These are phyloP conservation scores for Labeo rohita DNA, from an alignment of 2,113 vertebrate genomes.

Conservation along the genomic window DNA sequence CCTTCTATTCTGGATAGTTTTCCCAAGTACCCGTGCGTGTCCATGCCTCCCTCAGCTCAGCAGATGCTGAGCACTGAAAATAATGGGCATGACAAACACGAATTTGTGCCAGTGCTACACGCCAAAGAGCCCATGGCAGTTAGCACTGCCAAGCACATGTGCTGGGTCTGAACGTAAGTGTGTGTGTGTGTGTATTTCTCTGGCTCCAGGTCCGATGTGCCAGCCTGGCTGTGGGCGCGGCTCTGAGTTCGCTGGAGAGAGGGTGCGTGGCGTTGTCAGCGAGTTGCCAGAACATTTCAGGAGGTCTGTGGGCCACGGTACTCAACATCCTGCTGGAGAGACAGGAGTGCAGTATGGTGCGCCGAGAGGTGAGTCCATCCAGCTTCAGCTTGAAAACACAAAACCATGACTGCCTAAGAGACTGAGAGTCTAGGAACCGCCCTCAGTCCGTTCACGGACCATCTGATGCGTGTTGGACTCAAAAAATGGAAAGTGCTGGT, in stretches of 20 bases:
- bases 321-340: conserved; percentile 94
- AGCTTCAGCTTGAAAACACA: neutral
- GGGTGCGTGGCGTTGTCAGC: conserved; percentile 87
- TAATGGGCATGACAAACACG: conserved; percentile 35
- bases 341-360: conserved; percentile 92
- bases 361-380: conserved; percentile 85
- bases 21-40: neutral
- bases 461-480: neutral
- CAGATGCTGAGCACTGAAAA: conserved; percentile 51
- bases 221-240: conserved; percentile 88
- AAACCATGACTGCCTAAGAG: neutral
- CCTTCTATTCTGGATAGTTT: neutral
- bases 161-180: conserved; percentile 22
- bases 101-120: conserved; percentile 16
- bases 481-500: neutral
- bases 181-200: conserved; percentile 19
- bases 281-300: conserved; percentile 97
- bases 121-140: conserved; percentile 36
- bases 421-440: neutral
- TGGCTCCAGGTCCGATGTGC: conserved; percentile 88
- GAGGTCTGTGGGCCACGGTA: conserved; percentile 93
- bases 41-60: conserved; percentile 20
- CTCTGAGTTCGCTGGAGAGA: conserved; percentile 83
- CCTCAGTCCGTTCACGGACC: neutral
- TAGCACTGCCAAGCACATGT: conserved; percentile 36